Evolutionary conservation across 2,888 invertebrate genomes (phyloP).

Genomic region (Hymenopus coronatus): DNA sequence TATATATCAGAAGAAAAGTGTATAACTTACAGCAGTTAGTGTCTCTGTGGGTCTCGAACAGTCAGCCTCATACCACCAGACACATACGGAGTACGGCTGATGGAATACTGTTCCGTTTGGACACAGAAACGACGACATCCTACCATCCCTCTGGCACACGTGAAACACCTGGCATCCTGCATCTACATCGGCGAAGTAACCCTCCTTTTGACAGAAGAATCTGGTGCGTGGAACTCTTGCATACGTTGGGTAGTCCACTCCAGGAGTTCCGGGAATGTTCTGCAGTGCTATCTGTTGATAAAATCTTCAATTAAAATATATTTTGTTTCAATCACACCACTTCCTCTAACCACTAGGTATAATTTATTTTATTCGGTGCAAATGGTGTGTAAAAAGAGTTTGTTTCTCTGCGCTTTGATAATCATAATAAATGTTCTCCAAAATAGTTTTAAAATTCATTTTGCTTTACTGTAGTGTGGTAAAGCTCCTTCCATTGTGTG

Average conservation of each 20-base stretch:
- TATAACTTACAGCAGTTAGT: too few species aligned
- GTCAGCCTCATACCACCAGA: slow-evolving; percentile 57
- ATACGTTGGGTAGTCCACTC: slow-evolving; percentile 49
- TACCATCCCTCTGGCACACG: slow-evolving; percentile 49
- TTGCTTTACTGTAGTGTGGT: too few species aligned
- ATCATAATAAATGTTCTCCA: too few species aligned
- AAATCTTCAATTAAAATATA: neutral
- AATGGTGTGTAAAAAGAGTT: too few species aligned
- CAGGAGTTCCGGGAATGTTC: slow-evolving; percentile 39
- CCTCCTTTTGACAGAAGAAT: slow-evolving; percentile 47
- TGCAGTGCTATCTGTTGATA: neutral
- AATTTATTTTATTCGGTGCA: too few species aligned
- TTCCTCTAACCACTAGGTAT: too few species aligned
- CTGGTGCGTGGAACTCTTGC: slow-evolving; percentile 47
- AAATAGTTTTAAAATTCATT: too few species aligned
- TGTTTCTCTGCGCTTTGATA: too few species aligned
- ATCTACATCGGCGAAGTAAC: slow-evolving; percentile 51
- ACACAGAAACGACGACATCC: slow-evolving; percentile 53
- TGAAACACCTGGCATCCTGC: slow-evolving; percentile 54
- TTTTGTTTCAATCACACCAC: too few species aligned
- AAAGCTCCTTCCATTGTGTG: too few species aligned
- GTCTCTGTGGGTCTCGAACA: slow-evolving; percentile 39
- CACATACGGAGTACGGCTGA: slow-evolving; percentile 54
- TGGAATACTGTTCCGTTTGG: slow-evolving; percentile 57
- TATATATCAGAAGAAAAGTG: too few species aligned